Evolutionary conservation across 2,888 invertebrate species (phyloP).

Genomic region (Lasioglossum lativentre): DNA sequence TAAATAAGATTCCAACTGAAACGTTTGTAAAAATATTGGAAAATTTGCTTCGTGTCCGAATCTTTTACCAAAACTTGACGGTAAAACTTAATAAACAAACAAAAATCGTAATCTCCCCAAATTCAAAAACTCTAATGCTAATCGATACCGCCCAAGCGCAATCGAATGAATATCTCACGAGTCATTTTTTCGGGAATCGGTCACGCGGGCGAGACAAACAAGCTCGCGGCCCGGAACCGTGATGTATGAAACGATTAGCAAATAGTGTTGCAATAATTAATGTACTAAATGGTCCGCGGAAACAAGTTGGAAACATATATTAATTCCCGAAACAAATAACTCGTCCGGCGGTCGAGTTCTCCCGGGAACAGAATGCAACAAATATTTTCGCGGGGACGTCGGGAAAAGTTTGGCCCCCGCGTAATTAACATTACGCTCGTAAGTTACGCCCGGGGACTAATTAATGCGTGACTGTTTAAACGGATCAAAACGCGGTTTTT

Average conservation of each 20-base stretch:
- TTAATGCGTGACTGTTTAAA: constrained; percentile 7
- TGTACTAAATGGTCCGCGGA: neutral
- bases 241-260: constrained; percentile 19
- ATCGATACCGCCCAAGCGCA: no score
- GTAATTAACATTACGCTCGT: constrained; percentile 6
- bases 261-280: constrained; percentile 16
- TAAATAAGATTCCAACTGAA: no score
- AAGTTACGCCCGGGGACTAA: constrained; percentile 6
- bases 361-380: neutral
- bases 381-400: neutral
- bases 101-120: no score
- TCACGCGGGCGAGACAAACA: neutral
- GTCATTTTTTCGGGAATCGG: neutral
- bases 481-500: neutral
- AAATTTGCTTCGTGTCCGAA: no score
- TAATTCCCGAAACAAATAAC: neutral
- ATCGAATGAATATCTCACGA: neutral
- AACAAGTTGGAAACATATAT: constrained; percentile 2
- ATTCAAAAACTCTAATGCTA: no score
- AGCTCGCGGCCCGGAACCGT: neutral
- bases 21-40: neutral
- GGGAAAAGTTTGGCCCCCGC: neutral
- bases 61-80: no score
- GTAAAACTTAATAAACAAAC: no score
- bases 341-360: neutral